Evolutionary conservation across 2,888 invertebrate species (phyloP).

Genomic region (Eilema griseolum): DNA sequence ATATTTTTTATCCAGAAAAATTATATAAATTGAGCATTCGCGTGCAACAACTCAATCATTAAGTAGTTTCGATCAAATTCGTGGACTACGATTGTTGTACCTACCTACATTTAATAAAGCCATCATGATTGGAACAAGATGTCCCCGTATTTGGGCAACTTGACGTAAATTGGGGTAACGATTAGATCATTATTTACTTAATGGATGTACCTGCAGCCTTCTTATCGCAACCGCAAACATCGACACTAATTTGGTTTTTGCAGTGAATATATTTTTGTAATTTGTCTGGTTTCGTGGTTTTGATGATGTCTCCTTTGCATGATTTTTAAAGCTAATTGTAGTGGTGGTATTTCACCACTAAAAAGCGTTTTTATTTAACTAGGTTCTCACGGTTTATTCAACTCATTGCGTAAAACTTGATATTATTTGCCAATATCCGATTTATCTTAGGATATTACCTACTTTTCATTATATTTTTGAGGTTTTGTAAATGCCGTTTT

Average conservation of each 20-base stretch:
- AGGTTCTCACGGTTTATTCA: no score
- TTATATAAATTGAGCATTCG: slow-evolving; percentile 40
- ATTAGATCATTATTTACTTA: slow-evolving; percentile 40
- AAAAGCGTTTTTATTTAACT: no score
- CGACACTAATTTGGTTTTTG: slow-evolving; percentile 43
- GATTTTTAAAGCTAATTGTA: background rate
- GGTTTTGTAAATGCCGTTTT: no score
- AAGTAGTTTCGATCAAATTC: slow-evolving; percentile 36
- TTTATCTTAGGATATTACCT: no score
- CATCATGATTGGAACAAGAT: slow-evolving; percentile 50
- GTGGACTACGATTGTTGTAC: slow-evolving; percentile 19
- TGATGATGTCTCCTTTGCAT: slow-evolving; percentile 17
- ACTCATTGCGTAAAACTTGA: no score
- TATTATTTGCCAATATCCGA: no score
- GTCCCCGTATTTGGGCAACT: slow-evolving; percentile 30
- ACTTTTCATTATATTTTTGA: no score
- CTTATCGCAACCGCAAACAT: slow-evolving; percentile 49
- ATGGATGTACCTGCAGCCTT: slow-evolving; percentile 33
- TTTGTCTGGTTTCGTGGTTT: slow-evolving; percentile 37
- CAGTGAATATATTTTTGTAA: slow-evolving; percentile 34
- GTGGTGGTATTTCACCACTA: no score
- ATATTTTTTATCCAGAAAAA: slow-evolving; percentile 20
- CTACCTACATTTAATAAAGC: slow-evolving; percentile 64
- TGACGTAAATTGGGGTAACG: slow-evolving; percentile 50
- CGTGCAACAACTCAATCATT: slow-evolving; percentile 40